These are phyloP conservation scores for Labeo catla DNA, from an alignment of 2,113 vertebrate genomes.

Conservation along the genomic window DNA sequence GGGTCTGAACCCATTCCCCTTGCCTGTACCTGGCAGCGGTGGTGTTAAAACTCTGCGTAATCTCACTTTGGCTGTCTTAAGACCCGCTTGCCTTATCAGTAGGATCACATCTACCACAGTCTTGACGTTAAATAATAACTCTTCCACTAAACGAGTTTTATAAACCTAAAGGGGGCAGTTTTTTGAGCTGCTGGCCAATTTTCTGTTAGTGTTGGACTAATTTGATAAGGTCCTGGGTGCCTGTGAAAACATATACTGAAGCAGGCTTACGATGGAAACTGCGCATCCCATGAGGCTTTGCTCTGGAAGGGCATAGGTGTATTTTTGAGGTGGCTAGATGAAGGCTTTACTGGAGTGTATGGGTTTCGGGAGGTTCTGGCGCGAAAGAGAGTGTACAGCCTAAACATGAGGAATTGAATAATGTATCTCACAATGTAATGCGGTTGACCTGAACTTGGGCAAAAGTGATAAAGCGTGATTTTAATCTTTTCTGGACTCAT, in stretches of 20 bases:
- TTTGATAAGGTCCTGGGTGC: constrained; percentile 24
- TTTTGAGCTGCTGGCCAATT: constrained; percentile 8
- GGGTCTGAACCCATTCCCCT: constrained; percentile 27
- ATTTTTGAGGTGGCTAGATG: constrained; percentile 14
- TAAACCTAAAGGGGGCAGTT: constrained; percentile 19
- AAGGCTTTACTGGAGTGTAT: constrained; percentile 21
- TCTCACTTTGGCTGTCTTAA: constrained; percentile 22
- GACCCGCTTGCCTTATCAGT: neutral
- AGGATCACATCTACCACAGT: neutral
- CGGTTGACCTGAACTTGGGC: neutral
- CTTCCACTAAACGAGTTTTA: constrained; percentile 4
- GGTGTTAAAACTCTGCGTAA: constrained; percentile 12
- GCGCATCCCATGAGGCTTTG: constrained; percentile 70
- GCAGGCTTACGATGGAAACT: constrained; percentile 66
- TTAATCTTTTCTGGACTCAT: neutral
- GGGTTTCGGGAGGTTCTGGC: neutral
- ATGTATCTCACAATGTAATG: neutral
- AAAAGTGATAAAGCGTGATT: neutral
- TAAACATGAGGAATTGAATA: neutral
- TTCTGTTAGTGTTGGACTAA: constrained; percentile 40
- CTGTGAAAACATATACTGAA: constrained; percentile 59
- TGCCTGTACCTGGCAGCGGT: constrained; percentile 12
- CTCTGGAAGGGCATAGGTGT: constrained; percentile 59
- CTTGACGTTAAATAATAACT: constrained; percentile 14
- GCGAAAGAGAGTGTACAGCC: neutral